These are phyloP conservation scores for Pygmarrhopalites habei DNA, from an alignment of 1,140 invertebrate species.

Conservation along the genomic window DNA sequence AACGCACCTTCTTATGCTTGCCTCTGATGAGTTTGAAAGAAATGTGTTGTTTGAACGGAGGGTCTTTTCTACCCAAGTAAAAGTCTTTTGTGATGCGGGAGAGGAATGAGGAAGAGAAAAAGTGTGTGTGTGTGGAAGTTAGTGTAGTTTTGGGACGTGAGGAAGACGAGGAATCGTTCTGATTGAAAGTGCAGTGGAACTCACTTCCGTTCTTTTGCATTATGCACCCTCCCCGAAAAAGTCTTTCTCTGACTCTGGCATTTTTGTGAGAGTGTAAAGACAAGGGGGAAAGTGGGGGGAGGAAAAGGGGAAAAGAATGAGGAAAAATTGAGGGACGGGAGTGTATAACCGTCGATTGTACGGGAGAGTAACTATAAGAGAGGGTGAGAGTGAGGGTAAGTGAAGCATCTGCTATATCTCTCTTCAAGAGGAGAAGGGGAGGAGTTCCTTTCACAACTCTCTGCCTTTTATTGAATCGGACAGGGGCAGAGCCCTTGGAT, in stretches of 20 bases:
- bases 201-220: not conserved
- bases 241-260: too few species aligned
- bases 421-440: too few species aligned
- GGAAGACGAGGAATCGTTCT: not conserved
- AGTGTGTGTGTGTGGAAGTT: not conserved
- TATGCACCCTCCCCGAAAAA: not conserved
- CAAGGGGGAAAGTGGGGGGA: not conserved
- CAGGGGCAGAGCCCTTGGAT: conserved; percentile 22
- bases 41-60: not conserved
- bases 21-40: too few species aligned
- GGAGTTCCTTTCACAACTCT: not conserved
- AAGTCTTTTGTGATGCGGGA: not conserved
- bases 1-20: not conserved
- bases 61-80: not conserved
- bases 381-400: too few species aligned
- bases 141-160: not conserved
- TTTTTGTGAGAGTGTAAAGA: not conserved
- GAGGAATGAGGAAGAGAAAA: too few species aligned
- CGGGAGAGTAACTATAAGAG: too few species aligned
- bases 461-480: conserved; percentile 23
- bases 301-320: not conserved
- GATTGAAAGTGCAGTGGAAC: conserved; percentile 1
- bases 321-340: not conserved
- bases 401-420: conserved; percentile 23
- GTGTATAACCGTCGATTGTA: too few species aligned